A percentile compares a stretch with the other conserved stretches of the same genome.
phyloP scores from a whole-genome alignment of 1,140 invertebrate species.

The Drosophila bifasciata region DNA sequence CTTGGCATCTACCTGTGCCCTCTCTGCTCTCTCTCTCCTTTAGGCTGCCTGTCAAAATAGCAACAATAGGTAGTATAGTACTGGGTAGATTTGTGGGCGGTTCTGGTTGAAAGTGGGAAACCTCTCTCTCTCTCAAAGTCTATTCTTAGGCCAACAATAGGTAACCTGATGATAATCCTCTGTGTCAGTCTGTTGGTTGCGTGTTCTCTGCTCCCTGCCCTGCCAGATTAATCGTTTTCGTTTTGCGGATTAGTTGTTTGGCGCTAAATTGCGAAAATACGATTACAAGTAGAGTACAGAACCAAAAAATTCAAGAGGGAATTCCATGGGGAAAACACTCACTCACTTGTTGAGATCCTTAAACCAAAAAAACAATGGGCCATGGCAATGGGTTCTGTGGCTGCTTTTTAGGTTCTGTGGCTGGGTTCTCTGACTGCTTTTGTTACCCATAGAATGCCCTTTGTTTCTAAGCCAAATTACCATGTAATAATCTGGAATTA shows the following conservation, averaged over 20 bases:
- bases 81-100: slow-evolving; percentile 46
- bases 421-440: too few relatives aligned
- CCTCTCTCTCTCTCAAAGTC: slow-evolving; percentile 8
- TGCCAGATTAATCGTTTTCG: slow-evolving; percentile 76
- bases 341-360: slow-evolving; percentile 39
- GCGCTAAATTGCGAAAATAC: slow-evolving; percentile 80
- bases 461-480: slow-evolving; percentile 67
- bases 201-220: slow-evolving; percentile 15
- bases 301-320: slow-evolving; percentile 17
- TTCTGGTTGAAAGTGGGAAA: slow-evolving; percentile 60
- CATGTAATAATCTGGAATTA: slow-evolving; percentile 75
- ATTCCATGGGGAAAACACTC: slow-evolving; percentile 55
- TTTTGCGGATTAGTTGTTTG: slow-evolving; percentile 76
- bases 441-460: too few relatives aligned
- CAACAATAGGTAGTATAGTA: slow-evolving; percentile 68
- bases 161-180: slow-evolving; percentile 72
- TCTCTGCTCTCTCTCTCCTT: not conserved
- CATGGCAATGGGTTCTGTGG: too few relatives aligned
- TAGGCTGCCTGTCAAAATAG: slow-evolving; percentile 72
- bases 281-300: slow-evolving; percentile 54
- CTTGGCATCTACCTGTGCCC: slow-evolving; percentile 52
- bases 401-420: too few relatives aligned
- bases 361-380: too few relatives aligned
- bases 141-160: slow-evolving; percentile 52
- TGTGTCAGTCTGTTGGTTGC: slow-evolving; percentile 22